Evolutionary conservation across 23 tunicate species (phyloP), one percentile per base, ranked within the genome.

Genomic region (Ciona savignyi): DNA sequence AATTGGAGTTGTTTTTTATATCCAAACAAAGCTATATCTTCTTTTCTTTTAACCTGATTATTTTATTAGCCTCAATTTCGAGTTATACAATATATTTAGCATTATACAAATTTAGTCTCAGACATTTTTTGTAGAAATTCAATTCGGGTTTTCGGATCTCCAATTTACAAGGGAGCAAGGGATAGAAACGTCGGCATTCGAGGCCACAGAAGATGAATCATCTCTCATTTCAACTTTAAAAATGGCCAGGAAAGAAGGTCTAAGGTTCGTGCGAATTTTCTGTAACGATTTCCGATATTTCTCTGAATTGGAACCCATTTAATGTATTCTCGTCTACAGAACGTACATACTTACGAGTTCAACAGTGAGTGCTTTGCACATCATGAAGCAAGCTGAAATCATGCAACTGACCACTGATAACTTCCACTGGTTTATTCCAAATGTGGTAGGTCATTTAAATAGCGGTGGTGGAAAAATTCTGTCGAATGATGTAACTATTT

Each of bases 341-440:
- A 28, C 76, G 32, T 72, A 72, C 64, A 25, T 72, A n/a, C 64
- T 72, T 6, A 48, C 61, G 32, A 48, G 76, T 25, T 48, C 76
- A 2, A 27, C 64, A 0, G 65, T 72, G 3, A 51, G 64, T 26
- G 76, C 32, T 11, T 15, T 4, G 0, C 34, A 49, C 21, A 63
- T 81, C 29, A 34, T 81, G 35, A 26, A 56, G 29, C 30, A 32
- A 2, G 86, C 86, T 6, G 64, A 73, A 19, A 70, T 61, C 35
- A 65, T 74, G 33, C 80, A 74, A 63, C 32, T 81, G 27, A 67
- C 79, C 22, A 70, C 64, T 0, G 49, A 27, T 0, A 81, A 81
- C 42, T 81, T 72, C 65, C 79, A 81, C 29, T 81, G 86, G 86
- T 81, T 73, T 42, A 65, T 81, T 63, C 86, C 86, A 34, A 81